Evolutionary conservation across 2,888 invertebrate species (phyloP), one percentile per base, ranked within the genome.

Genomic region (Embidobia sp.): DNA sequence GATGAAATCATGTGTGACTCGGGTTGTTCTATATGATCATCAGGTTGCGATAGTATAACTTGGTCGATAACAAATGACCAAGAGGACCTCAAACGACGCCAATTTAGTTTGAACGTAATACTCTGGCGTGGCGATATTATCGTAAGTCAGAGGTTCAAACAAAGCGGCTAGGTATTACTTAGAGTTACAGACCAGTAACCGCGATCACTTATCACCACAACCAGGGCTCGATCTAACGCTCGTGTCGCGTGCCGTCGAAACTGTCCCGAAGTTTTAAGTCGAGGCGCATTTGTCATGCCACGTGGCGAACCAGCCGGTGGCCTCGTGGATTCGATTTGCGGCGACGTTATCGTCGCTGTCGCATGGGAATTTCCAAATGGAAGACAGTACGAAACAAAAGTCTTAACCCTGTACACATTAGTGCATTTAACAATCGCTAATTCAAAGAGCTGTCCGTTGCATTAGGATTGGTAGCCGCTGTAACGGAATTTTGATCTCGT

Each of bases 141-240:
- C 88, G 86, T 89, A 88, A 88, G 87, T 88, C 87, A 89, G 84
- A 76, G 84, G 86, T 88, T 88, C 88, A 86, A 88, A 88, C 88
- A 87, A 87, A 87, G 86, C 87, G 85, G 84, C 84, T 84, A 86
- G 87, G 88, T 88, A 89, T 89, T 89, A 88, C 88, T 89, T 89
- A 88, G 86, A 87, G 87, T 87, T 88, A 86, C 88, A 83, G 83
- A 79, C 84, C 81, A 79, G 82, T 80, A 85, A 87, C 87, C 87
- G 83, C 87, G 87, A 88, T 88, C 88, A 88, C 88, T 88, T 88
- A 88, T 89, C 88, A 87, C 86, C 81, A 80, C 81, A 83, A 81
- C 86, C 84, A 80, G 82, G 75, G 63, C 75, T 75, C 83, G 75
- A 76, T 76, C 76, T 70, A 77, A 70, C 64, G 76, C 69, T 48